These are phyloP conservation scores for Chelonus insularis DNA, from an alignment of 1,140 invertebrate genomes.

Conservation along the genomic window DNA sequence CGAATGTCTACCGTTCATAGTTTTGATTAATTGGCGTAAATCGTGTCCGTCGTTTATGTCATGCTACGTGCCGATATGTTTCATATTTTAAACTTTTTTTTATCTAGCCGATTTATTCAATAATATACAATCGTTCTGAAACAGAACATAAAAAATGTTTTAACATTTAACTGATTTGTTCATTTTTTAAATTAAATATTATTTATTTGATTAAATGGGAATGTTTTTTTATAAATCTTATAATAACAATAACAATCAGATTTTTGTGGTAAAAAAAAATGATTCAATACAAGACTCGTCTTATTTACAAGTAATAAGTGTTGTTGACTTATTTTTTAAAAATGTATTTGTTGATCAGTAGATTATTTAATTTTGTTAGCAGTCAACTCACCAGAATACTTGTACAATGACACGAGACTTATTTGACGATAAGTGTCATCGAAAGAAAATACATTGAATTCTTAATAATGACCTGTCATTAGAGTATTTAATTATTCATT, in stretches of 20 bases:
- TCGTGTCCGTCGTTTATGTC: constrained; percentile 31
- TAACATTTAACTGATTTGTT: too few relatives aligned
- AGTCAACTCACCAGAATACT: constrained; percentile 14
- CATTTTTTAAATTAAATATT: too few relatives aligned
- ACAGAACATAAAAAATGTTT: too few relatives aligned
- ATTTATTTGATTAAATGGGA: too few relatives aligned
- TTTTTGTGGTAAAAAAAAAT: too few relatives aligned
- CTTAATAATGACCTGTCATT: too few relatives aligned
- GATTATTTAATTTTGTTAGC: constrained; percentile 52
- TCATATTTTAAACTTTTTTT: constrained; percentile 3
- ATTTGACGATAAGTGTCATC: too few relatives aligned
- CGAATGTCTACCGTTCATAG: constrained; percentile 45
- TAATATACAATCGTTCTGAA: background rate
- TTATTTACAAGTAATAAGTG: constrained; percentile 7
- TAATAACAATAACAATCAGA: too few relatives aligned
- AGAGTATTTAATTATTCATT: too few relatives aligned
- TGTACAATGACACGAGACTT: background rate
- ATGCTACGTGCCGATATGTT: constrained; percentile 4
- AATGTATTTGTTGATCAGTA: constrained; percentile 49
- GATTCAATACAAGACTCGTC: constrained; percentile 3
- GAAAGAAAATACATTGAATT: too few relatives aligned
- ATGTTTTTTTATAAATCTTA: too few relatives aligned
- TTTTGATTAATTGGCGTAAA: constrained; percentile 45
- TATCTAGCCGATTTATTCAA: background rate
- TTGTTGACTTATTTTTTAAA: constrained; percentile 34